These are phyloP conservation scores for Notechis scutatus DNA, from an alignment of 2,113 vertebrate genomes.

Conservation along the genomic window DNA sequence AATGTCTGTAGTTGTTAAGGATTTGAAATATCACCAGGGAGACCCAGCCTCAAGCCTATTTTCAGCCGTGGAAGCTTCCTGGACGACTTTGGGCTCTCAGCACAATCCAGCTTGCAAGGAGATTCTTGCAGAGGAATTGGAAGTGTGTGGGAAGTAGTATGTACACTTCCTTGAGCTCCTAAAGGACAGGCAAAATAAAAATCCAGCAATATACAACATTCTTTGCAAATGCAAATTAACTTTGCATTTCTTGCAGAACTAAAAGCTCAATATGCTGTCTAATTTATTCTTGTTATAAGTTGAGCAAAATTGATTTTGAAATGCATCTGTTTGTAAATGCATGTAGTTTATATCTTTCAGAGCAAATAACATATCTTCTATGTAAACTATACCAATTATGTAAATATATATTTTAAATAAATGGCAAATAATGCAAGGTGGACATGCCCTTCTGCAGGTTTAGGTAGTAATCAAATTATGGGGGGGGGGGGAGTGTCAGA, in stretches of 20 bases:
- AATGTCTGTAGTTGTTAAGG: background rate
- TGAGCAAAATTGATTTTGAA: background rate
- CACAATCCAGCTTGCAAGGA: background rate
- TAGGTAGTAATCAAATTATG: background rate
- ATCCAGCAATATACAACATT: background rate
- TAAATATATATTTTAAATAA: background rate
- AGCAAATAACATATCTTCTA: background rate
- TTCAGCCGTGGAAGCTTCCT: background rate
- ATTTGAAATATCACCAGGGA: background rate
- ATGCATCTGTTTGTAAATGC: background rate
- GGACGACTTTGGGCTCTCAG: background rate
- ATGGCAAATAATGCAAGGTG: background rate
- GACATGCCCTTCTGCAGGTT: background rate
- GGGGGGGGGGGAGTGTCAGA: background rate
- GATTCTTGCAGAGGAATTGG: background rate
- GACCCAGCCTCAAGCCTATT: background rate
- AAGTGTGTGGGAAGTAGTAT: background rate
- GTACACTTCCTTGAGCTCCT: background rate
- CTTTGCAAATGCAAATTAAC: background rate
- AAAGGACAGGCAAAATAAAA: background rate
- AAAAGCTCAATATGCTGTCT: background rate
- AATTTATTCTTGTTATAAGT: background rate
- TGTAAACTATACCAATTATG: background rate
- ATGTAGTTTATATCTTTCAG: background rate
- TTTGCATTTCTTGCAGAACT: background rate